Percentiles rank a stretch among this genome's conserved stretches.
These are phyloP conservation scores for Poeciliopsis turrubarensis DNA, from an alignment of 2,113 vertebrate species.

Conservation along the genomic window DNA sequence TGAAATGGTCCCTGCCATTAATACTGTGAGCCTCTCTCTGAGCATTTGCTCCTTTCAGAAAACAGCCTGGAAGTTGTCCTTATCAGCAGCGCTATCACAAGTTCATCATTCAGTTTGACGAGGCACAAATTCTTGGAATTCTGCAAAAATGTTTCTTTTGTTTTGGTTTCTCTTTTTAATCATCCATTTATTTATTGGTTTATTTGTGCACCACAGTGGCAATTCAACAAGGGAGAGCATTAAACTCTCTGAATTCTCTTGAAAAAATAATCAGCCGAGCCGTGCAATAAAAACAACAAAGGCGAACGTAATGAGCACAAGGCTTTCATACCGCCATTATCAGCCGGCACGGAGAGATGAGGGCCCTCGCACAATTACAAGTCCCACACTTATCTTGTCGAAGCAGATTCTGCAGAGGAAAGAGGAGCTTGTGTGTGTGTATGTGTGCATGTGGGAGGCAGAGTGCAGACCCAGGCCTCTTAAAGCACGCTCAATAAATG, in stretches of 20 bases:
- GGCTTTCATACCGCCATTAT: constrained; percentile 70
- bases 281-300: constrained; percentile 71
- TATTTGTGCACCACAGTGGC: constrained; percentile 32
- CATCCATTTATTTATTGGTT: constrained; percentile 48
- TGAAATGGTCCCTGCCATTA: constrained; percentile 54
- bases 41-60: constrained; percentile 52
- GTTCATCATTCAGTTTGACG: constrained; percentile 17
- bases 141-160: constrained; percentile 5
- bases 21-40: constrained; percentile 41
- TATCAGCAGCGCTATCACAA: constrained; percentile 33
- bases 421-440: constrained; percentile 23
- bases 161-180: constrained; percentile 17
- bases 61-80: constrained; percentile 32
- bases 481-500: constrained; percentile 47
- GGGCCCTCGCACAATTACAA: constrained; percentile 71
- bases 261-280: constrained; percentile 66
- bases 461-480: constrained; percentile 27
- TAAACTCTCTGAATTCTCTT: constrained; percentile 63
- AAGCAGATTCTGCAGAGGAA: constrained; percentile 67
- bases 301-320: constrained; percentile 65
- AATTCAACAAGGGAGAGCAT: constrained; percentile 50
- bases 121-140: constrained; percentile 35
- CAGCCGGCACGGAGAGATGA: constrained; percentile 65
- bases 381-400: constrained; percentile 74
- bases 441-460: constrained; percentile 14